Conservation (phyloP, 2,888 invertebrate species). For the Agrilus biguttatus region DNA sequence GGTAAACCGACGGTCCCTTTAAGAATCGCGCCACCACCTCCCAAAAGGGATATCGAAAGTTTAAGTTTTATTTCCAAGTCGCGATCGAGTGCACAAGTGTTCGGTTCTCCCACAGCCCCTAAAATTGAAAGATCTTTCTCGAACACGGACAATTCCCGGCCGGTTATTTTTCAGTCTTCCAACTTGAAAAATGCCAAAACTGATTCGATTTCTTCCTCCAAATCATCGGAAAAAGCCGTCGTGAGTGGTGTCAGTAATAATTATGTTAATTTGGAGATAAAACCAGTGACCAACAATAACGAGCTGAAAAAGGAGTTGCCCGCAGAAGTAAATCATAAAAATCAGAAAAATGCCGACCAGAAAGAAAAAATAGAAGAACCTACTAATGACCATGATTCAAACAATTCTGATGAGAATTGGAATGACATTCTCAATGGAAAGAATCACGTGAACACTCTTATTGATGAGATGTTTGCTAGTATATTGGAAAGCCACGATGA, state of each 20-base stretch:
- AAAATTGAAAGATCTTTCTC: slow-evolving; percentile 17
- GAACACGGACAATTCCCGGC: slow-evolving; percentile 15
- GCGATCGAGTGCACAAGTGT: slow-evolving; percentile 10
- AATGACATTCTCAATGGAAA: slow-evolving; percentile 17
- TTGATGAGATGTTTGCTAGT: slow-evolving; percentile 30
- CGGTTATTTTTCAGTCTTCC: slow-evolving; percentile 28
- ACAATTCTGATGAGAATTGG: slow-evolving; percentile 3
- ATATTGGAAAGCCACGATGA: slow-evolving; percentile 22
- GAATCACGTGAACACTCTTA: slow-evolving; percentile 28
- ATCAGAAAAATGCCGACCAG: slow-evolving; percentile 1
- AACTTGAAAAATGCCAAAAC: slow-evolving; percentile 18
- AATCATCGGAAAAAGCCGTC: slow-evolving; percentile 8
- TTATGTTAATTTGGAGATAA: slow-evolving; percentile 1
- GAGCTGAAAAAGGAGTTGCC: slow-evolving; percentile 2
- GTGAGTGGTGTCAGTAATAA: slow-evolving; percentile 4
- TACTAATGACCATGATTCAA: not conserved
- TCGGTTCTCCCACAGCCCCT: slow-evolving; percentile 12
- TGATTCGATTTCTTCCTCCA: slow-evolving; percentile 14
- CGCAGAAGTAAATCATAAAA: slow-evolving; percentile 1
- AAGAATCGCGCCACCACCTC: too few species aligned
- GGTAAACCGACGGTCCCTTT: slow-evolving; percentile 22
- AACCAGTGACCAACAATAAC: slow-evolving; percentile 4
- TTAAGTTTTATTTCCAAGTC: slow-evolving; percentile 7
- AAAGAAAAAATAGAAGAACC: not conserved
- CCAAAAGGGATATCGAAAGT: too few species aligned